phyloP scores from a whole-genome alignment of 1,140 invertebrate genomes.

The Lasaia peninsularis region DNA sequence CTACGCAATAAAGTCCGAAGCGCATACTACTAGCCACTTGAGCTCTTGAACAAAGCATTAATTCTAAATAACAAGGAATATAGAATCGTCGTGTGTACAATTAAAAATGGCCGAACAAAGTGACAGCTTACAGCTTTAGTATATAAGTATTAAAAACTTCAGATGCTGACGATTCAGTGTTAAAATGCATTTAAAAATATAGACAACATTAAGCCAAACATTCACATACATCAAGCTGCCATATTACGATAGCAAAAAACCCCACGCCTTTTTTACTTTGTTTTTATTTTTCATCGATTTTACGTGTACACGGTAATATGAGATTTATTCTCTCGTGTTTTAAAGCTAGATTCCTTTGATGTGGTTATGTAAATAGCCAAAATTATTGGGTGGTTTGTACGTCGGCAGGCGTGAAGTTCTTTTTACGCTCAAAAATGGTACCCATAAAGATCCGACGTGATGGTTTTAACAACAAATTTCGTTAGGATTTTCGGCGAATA shows the following conservation, averaged over 20 bases:
- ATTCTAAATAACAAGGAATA: no score
- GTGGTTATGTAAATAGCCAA: not conserved
- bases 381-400: constrained; percentile 9
- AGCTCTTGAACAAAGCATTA: no score
- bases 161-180: not conserved
- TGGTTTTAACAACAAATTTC: constrained; percentile 14
- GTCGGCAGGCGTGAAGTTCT: constrained; percentile 5
- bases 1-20: no score
- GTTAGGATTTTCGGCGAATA: not conserved
- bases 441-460: constrained; percentile 13
- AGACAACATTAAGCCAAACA: not conserved
- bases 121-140: no score
- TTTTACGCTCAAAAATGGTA: constrained; percentile 11
- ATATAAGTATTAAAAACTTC: no score
- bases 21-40: no score
- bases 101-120: no score
- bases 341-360: not conserved
- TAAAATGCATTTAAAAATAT: not conserved
- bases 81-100: no score
- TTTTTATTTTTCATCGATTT: constrained; percentile 6
- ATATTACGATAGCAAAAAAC: not conserved
- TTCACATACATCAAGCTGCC: not conserved
- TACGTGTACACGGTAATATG: not conserved
- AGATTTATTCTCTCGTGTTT: not conserved
- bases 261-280: not conserved